phyloP scores from a whole-genome alignment of 2,113 vertebrate genomes.

The Oxyruncus cristatus region DNA sequence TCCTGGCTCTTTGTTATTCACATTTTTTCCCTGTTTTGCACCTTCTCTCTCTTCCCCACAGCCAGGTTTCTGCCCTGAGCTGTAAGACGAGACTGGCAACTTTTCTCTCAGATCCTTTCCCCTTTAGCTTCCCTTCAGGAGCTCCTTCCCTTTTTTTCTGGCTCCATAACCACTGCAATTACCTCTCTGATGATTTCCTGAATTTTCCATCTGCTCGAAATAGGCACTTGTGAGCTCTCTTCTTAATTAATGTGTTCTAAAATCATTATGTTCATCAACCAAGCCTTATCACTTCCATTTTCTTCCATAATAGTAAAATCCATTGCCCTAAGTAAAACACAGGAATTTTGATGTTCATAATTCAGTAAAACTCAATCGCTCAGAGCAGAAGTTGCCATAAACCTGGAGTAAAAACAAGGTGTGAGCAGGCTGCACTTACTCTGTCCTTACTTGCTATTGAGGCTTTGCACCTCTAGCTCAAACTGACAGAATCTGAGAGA shows the following conservation, averaged over 20 bases:
- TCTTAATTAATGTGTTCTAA: slow-evolving; percentile 61
- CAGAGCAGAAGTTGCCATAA: background rate
- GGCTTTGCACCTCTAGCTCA: background rate
- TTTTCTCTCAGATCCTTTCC: background rate
- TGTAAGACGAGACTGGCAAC: background rate
- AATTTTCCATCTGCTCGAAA: slow-evolving; percentile 57
- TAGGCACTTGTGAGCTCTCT: slow-evolving; percentile 47
- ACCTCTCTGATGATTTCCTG: slow-evolving; percentile 50
- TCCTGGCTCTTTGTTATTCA: background rate
- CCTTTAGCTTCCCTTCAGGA: slow-evolving; percentile 45
- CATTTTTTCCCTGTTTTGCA: background rate
- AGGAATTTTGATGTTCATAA: background rate
- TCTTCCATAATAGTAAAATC: background rate
- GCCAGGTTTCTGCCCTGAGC: slow-evolving; percentile 9
- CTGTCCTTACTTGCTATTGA: background rate
- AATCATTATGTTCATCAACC: slow-evolving; percentile 57
- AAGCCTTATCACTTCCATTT: slow-evolving; percentile 30
- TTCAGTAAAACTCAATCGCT: background rate
- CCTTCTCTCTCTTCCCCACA: background rate
- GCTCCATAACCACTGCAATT: slow-evolving; percentile 39
- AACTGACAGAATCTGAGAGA: background rate
- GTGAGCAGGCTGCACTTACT: background rate
- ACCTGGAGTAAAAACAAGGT: background rate
- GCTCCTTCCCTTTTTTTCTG: slow-evolving; percentile 20
- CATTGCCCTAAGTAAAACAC: slow-evolving; percentile 15